Conservation (phyloP, 2,888 invertebrate species). For the Hirtodrosophila alboralis region DNA sequence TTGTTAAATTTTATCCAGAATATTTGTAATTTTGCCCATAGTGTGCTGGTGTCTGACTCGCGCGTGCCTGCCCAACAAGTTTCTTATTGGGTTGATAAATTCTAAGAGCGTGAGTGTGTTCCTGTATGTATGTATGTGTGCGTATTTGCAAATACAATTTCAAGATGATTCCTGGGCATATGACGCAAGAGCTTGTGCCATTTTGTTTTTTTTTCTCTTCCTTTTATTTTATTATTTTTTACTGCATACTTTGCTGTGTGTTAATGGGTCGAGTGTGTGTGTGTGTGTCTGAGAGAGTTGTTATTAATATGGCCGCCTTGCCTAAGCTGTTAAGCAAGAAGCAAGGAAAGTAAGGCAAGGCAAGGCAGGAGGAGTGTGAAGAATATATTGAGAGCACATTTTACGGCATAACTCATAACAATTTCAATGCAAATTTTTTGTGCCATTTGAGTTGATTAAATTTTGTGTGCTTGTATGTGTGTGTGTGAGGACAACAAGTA, state of each 20-base stretch:
- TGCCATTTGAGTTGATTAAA: conserved; percentile 70
- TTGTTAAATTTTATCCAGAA: too few species aligned
- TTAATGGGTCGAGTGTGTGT: conserved; percentile 56
- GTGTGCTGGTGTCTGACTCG: conserved; percentile 40
- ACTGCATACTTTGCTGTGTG: conserved; percentile 76
- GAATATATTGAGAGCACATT: conserved; percentile 56
- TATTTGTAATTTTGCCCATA: too few species aligned
- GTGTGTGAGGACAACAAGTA: conserved; percentile 70
- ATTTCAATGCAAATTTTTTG: conserved; percentile 75
- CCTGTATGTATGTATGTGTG: conserved; percentile 12
- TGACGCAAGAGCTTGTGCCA: conserved; percentile 69
- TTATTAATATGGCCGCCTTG: conserved; percentile 54
- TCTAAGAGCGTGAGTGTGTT: conserved; percentile 15
- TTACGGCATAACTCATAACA: conserved; percentile 72
- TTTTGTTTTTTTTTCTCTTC: too few species aligned
- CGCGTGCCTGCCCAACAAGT: conserved; percentile 68
- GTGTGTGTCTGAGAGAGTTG: conserved; percentile 42
- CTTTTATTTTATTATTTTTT: too few species aligned
- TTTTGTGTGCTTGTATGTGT: conserved; percentile 33
- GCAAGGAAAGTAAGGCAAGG: conserved; percentile 2
- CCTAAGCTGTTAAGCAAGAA: conserved; percentile 23
- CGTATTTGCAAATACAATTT: conserved; percentile 39
- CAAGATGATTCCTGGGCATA: conserved; percentile 65
- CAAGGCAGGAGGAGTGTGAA: too few species aligned
- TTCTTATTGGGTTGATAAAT: conserved; percentile 67